These are phyloP conservation scores for Montipora sp. DNA, from an alignment of 64 coral and sea anemone genomes.

Conservation along the genomic window DNA sequence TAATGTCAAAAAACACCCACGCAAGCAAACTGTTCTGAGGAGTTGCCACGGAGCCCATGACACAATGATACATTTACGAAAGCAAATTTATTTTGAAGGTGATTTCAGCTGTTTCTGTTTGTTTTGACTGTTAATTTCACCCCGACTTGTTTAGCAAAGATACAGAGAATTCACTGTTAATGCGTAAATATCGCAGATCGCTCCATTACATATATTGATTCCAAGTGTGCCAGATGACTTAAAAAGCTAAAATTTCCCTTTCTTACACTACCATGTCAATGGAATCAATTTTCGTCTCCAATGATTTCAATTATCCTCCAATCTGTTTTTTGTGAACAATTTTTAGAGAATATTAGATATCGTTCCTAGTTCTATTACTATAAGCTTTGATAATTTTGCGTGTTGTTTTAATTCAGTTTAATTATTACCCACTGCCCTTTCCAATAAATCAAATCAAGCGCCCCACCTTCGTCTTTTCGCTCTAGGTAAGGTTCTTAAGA, in stretches of 20 bases:
- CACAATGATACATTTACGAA: conserved; percentile 46
- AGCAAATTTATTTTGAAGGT: conserved; percentile 39
- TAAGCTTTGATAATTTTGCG: neutral
- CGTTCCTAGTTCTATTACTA: neutral
- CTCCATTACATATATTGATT: conserved; percentile 35
- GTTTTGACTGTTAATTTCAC: conserved; percentile 36
- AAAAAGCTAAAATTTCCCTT: neutral
- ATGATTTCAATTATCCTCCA: neutral
- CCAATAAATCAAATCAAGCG: neutral
- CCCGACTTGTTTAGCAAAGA: conserved; percentile 22
- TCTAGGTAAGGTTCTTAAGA: neutral
- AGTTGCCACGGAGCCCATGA: conserved; percentile 6
- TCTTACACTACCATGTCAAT: neutral
- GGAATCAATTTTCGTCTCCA: neutral
- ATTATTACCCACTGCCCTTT: neutral
- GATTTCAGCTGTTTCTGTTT: conserved; percentile 72
- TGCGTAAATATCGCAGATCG: conserved; percentile 53
- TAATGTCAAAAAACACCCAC: neutral
- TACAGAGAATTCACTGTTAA: conserved; percentile 35
- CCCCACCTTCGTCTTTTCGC: neutral
- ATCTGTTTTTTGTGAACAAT: neutral
- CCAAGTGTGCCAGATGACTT: conserved; percentile 37
- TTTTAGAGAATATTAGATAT: neutral
- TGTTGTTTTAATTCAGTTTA: neutral
- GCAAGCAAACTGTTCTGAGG: neutral